These are phyloP conservation scores for Eupithecia abbreviata DNA, from an alignment of 2,888 invertebrate genomes.

Conservation along the genomic window DNA sequence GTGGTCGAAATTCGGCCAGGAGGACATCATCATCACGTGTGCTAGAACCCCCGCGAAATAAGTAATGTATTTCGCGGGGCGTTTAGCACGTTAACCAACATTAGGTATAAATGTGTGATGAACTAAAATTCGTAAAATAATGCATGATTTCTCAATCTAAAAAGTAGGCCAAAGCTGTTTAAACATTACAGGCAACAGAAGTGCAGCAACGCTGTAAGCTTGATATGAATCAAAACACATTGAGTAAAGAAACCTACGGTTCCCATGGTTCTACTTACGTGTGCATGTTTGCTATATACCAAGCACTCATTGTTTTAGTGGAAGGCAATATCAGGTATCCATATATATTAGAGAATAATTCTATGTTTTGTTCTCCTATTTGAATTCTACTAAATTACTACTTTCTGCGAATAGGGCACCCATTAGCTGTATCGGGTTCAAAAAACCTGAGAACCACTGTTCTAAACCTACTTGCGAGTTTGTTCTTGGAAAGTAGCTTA, in stretches of 20 bases:
- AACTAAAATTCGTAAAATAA: background rate
- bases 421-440: background rate
- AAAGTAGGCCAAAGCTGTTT: background rate
- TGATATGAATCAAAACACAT: slow-evolving; percentile 20
- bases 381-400: background rate
- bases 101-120: too few relatives aligned
- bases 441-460: too few relatives aligned
- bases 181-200: background rate
- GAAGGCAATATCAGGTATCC: slow-evolving; percentile 1
- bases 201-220: slow-evolving; percentile 1
- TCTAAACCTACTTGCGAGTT: background rate
- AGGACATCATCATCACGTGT: background rate
- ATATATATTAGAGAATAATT: background rate
- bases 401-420: background rate
- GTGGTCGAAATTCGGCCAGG: background rate
- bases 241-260: slow-evolving; percentile 19
- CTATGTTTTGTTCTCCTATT: slow-evolving; percentile 1
- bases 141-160: background rate
- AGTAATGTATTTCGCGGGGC: too few relatives aligned
- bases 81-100: too few relatives aligned
- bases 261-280: slow-evolving; percentile 11
- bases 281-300: background rate
- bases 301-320: background rate
- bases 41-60: too few relatives aligned
- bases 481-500: background rate